phyloP scores from a whole-genome alignment of 1,140 invertebrate genomes.

The Radopholus similis region DNA sequence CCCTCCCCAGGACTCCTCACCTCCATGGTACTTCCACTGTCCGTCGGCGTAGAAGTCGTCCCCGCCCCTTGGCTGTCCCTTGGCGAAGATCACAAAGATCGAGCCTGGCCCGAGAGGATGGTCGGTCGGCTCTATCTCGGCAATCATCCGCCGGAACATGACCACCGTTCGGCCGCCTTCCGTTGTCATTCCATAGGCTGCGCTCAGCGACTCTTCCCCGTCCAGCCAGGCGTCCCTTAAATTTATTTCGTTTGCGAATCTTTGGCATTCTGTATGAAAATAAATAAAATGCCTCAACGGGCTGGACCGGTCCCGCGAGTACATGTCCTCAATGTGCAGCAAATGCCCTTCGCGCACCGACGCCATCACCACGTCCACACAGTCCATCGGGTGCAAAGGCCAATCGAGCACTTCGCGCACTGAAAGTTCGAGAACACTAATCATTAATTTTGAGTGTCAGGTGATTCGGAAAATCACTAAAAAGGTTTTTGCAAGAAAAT shows the following conservation, averaged over 20 bases:
- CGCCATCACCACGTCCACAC: conserved; percentile 39
- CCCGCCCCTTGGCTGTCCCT: conserved; percentile 32
- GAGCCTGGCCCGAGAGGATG: conserved; percentile 43
- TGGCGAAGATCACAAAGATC: conserved; percentile 39
- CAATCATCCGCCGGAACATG: conserved; percentile 40
- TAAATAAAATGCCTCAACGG: too few relatives aligned
- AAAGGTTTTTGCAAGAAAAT: neutral
- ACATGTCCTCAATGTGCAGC: conserved; percentile 46
- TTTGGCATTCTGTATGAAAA: too few relatives aligned
- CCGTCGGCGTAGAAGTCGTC: conserved; percentile 29
- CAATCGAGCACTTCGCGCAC: conserved; percentile 26
- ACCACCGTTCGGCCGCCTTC: conserved; percentile 31
- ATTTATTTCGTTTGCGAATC: too few relatives aligned
- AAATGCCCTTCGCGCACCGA: conserved; percentile 34
- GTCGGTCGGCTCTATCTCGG: conserved; percentile 46
- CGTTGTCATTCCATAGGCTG: conserved; percentile 38
- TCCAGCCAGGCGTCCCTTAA: conserved; percentile 35
- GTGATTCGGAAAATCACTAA: too few relatives aligned
- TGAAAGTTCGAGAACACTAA: too few relatives aligned
- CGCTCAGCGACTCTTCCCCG: conserved; percentile 41
- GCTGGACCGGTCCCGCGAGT: conserved; percentile 45
- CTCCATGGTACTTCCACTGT: conserved; percentile 39
- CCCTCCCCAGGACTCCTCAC: conserved; percentile 1
- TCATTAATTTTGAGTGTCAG: too few relatives aligned
- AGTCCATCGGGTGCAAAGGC: conserved; percentile 45